Conservation (phyloP, 1,140 invertebrate genomes). For the Pararge aegeria region DNA sequence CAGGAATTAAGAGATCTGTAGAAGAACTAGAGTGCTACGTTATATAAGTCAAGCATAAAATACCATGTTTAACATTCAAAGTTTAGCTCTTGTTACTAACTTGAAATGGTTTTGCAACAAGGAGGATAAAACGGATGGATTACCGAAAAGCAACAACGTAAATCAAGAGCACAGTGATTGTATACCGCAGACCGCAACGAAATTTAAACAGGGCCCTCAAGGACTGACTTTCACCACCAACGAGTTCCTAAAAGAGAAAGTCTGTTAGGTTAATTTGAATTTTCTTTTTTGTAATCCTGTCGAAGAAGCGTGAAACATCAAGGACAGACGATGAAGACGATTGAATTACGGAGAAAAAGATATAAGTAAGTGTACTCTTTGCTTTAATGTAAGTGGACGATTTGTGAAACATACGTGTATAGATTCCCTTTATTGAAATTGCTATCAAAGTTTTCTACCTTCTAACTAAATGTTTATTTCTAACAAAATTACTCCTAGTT, state of each 20-base stretch:
- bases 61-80: no score
- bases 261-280: not conserved
- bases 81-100: slow-evolving; percentile 8
- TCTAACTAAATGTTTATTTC: no score
- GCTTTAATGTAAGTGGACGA: not conserved
- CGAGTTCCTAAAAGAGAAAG: slow-evolving; percentile 54
- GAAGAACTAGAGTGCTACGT: no score
- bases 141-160: not conserved
- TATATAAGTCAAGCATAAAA: no score
- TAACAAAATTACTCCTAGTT: no score
- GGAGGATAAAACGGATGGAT: not conserved
- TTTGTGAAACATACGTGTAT: no score
- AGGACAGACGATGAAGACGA: slow-evolving; percentile 16
- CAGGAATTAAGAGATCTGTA: no score
- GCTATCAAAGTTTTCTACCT: no score
- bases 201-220: slow-evolving; percentile 25
- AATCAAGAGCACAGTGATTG: not conserved
- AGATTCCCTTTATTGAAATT: no score
- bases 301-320: slow-evolving; percentile 22
- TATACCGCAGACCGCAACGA: slow-evolving; percentile 6
- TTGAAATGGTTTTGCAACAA: not conserved
- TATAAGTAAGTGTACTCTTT: not conserved
- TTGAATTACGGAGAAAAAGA: slow-evolving; percentile 3
- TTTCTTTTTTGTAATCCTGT: slow-evolving; percentile 18
- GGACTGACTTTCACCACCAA: slow-evolving; percentile 61